A percentile compares a stretch with the other conserved stretches of the same genome.
Conservation (phyloP, 1,140 invertebrate species). For the Drosophila nasuta region DNA sequence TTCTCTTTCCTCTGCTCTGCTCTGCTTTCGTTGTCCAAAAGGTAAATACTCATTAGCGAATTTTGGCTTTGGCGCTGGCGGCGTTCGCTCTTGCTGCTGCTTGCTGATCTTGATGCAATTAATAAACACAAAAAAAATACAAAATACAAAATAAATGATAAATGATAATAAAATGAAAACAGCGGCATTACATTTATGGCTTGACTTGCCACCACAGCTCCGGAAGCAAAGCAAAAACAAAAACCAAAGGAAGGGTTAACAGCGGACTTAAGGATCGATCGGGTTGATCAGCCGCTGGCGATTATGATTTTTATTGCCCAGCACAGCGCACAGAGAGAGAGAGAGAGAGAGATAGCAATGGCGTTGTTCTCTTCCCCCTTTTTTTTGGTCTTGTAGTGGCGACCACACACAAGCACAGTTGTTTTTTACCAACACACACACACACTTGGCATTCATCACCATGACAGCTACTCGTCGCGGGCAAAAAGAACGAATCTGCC, state of each 20-base stretch:
- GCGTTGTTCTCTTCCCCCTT: neutral
- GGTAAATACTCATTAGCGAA: slow-evolving; percentile 82
- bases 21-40: slow-evolving; percentile 38
- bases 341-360: neutral
- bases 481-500: slow-evolving; percentile 32
- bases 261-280: slow-evolving; percentile 55
- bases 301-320: slow-evolving; percentile 67
- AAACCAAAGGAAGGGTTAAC: slow-evolving; percentile 18
- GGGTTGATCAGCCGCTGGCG: slow-evolving; percentile 57
- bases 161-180: slow-evolving; percentile 17
- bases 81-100: slow-evolving; percentile 40
- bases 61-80: slow-evolving; percentile 56
- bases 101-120: slow-evolving; percentile 78
- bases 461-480: slow-evolving; percentile 75
- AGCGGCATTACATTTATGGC: slow-evolving; percentile 28
- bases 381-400: neutral
- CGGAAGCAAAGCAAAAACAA: slow-evolving; percentile 61
- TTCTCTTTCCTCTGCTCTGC: neutral
- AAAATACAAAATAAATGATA: slow-evolving; percentile 26
- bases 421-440: slow-evolving; percentile 8
- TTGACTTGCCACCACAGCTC: slow-evolving; percentile 64
- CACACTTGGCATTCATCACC: slow-evolving; percentile 73
- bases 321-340: neutral
- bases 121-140: slow-evolving; percentile 55
- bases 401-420: slow-evolving; percentile 59